Conservation (phyloP, 2,113 vertebrate genomes). For the Lipotes vexillifer region DNA sequence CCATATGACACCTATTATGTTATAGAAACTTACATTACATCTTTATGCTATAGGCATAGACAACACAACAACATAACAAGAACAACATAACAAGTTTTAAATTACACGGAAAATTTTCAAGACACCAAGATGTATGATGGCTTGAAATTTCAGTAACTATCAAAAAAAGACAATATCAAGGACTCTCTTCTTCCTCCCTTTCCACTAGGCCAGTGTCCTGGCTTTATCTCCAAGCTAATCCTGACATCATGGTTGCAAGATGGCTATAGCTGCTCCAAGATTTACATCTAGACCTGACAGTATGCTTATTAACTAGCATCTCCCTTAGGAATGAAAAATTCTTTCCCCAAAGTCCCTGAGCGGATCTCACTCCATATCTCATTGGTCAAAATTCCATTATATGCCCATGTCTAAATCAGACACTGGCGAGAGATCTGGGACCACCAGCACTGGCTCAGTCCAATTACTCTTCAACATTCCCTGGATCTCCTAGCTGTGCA, state of each 20-base stretch:
- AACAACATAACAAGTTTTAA: neutral
- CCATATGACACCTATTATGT: neutral
- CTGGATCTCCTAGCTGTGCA: neutral
- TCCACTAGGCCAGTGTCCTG: neutral
- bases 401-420: neutral
- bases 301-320: neutral
- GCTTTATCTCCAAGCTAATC: neutral
- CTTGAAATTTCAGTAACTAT: neutral
- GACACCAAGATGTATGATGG: neutral
- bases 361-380: neutral
- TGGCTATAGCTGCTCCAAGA: neutral
- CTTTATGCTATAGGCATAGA: neutral
- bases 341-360: neutral
- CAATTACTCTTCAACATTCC: neutral
- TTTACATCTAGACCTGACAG: neutral
- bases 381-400: neutral
- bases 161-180: neutral
- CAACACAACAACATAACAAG: neutral
- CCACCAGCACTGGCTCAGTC: neutral
- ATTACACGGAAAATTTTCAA: neutral
- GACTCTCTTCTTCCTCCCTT: neutral
- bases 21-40: neutral
- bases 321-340: neutral
- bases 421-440: accelerated
- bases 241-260: neutral